These are phyloP conservation scores for Cyrtorhinus lividipennis DNA, from an alignment of 1,140 invertebrate genomes.

Conservation along the genomic window DNA sequence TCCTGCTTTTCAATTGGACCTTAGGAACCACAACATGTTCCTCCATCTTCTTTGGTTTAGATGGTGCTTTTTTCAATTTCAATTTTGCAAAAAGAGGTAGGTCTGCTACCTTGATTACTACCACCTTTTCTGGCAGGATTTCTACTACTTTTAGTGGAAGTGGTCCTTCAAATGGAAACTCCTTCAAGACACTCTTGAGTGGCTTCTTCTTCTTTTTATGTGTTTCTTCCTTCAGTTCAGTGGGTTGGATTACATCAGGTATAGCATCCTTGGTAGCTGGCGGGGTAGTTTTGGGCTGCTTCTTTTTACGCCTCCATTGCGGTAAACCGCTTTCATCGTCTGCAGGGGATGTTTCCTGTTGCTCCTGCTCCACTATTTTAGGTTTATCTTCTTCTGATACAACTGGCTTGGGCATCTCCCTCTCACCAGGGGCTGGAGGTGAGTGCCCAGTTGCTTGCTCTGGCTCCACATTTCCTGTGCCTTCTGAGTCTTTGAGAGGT, in stretches of 20 bases:
- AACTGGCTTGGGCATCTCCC: too few species aligned
- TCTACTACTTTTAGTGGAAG: conserved; percentile 29
- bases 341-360: too few species aligned
- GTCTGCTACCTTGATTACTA: conserved; percentile 31
- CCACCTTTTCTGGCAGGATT: conserved; percentile 33
- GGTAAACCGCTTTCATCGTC: conserved; percentile 26
- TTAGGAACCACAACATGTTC: conserved; percentile 40
- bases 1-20: conserved; percentile 46
- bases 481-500: too few species aligned
- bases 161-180: conserved; percentile 9
- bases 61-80: conserved; percentile 44
- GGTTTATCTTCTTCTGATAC: too few species aligned
- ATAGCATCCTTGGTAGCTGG: too few species aligned
- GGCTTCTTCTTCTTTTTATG: conserved; percentile 19
- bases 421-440: too few species aligned
- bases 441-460: too few species aligned
- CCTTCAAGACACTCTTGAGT: neutral
- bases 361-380: too few species aligned
- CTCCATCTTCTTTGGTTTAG: conserved; percentile 34
- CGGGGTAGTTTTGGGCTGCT: conserved; percentile 21
- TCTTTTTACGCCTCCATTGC: conserved; percentile 26
- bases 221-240: conserved; percentile 17
- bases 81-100: conserved; percentile 42
- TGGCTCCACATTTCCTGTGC: too few species aligned
- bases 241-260: too few species aligned